Conservation (phyloP, 2,113 vertebrate species). For the Prinia subflava region DNA sequence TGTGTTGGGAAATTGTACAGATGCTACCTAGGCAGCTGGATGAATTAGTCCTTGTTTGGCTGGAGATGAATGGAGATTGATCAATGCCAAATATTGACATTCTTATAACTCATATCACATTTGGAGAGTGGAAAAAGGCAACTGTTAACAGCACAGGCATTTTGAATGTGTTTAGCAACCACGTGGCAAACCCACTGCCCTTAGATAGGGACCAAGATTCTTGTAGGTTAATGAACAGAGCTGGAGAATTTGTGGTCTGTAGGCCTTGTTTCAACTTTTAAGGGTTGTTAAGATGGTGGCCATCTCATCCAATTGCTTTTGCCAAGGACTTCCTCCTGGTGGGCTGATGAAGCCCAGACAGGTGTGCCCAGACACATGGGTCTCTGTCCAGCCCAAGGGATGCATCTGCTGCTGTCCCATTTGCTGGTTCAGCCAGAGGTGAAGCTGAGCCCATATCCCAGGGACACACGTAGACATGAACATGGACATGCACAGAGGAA, state of each 20-base stretch:
- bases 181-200: background rate
- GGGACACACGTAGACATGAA: accelerated
- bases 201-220: background rate
- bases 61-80: background rate
- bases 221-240: background rate
- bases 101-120: background rate
- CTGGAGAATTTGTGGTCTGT: background rate
- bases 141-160: background rate
- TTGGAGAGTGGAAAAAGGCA: background rate
- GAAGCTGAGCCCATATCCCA: background rate
- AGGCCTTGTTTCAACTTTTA: background rate
- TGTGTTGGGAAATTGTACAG: background rate
- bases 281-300: background rate
- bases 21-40: background rate
- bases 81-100: background rate
- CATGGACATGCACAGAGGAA: accelerated
- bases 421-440: background rate
- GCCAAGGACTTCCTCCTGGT: background rate
- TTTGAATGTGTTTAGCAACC: background rate
- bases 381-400: background rate
- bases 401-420: accelerated
- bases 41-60: background rate
- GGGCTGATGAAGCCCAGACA: background rate
- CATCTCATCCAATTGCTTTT: background rate
- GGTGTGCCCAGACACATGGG: accelerated